Evolutionary conservation across 2,888 invertebrate species (phyloP), one percentile per base, ranked within the genome.

Genomic region (Mythimna loreyi): DNA sequence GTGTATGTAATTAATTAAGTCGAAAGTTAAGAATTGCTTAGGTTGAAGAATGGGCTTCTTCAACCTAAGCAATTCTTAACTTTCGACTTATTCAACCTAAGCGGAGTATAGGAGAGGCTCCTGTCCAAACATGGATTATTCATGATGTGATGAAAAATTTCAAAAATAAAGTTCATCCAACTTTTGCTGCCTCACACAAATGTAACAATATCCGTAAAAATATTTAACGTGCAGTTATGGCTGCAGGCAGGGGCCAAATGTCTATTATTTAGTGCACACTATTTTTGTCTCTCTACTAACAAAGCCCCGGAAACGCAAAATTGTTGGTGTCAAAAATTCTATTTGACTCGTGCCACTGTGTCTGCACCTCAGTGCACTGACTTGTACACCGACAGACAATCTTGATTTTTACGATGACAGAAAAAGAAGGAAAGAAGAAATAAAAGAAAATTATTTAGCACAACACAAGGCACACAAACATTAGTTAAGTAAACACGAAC

Each of bases 251-350:
- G 56, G 61, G 25, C 78, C 45, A 47, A 81, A 77, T 77, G 65
- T 65, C 78, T 66, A 74, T 78, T 74, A 78, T 83, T 78, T 83
- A 76, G 66, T 71, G 61, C n/a, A 67, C 73, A 78, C 87, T 91
- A 91, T 91, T 90, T 90, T 86, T 80, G 82, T 85, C 78, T 60
- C 59, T 75, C 71, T 66, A 86, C 76, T 86, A 88, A 89, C 85
- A 88, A 87, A 88, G 86, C 80, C 85, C 85, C 85, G 87, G 87
- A 88, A 91, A 88, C 86, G 90, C 89, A 89, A 92, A 92, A 91
- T 90, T 87, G 85, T 88, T 86, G 83, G 87, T 90, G 90, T 90
- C 90, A 90, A 89, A 91, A 90, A 88, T 87, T 82, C 86, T 91
- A 91, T 90, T 90, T 87, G 91, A 87, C 90, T 89, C 90, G 88